phyloP scores from a whole-genome alignment of 2,113 vertebrate genomes.

The Nettapus auritus region DNA sequence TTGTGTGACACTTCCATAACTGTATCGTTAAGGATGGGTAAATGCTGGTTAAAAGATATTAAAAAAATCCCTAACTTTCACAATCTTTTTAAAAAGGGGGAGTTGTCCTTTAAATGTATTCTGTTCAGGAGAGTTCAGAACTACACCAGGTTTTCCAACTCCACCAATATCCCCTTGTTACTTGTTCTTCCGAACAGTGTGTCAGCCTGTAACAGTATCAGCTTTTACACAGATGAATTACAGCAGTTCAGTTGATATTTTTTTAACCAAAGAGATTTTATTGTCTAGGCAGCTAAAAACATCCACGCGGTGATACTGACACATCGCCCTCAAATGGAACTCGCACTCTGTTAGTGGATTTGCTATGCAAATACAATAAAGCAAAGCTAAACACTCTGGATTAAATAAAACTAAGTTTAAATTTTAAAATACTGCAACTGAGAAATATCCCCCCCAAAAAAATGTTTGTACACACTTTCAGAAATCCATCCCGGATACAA shows the following conservation, averaged over 20 bases:
- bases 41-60: neutral
- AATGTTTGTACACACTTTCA: neutral
- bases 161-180: neutral
- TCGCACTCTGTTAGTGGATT: neutral
- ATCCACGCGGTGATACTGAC: constrained; percentile 17
- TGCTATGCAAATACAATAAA: neutral
- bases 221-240: neutral
- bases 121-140: neutral
- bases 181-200: neutral
- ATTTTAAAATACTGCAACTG: constrained; percentile 5
- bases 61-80: too few relatives aligned
- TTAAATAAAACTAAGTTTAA: constrained; percentile 3
- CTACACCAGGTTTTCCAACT: neutral
- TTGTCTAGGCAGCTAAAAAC: constrained; percentile 47
- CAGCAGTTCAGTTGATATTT: neutral
- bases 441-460: neutral
- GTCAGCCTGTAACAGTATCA: accelerated
- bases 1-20: neutral
- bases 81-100: neutral
- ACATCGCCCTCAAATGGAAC: neutral
- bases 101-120: neutral
- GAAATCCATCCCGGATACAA: neutral
- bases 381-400: constrained; percentile 1
- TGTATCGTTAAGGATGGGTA: neutral
- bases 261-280: constrained; percentile 55